These are phyloP conservation scores for Catostylus mosaicus DNA, from an alignment of 30 jellyfish, hydroid and myxozoan genomes.

Conservation along the genomic window DNA sequence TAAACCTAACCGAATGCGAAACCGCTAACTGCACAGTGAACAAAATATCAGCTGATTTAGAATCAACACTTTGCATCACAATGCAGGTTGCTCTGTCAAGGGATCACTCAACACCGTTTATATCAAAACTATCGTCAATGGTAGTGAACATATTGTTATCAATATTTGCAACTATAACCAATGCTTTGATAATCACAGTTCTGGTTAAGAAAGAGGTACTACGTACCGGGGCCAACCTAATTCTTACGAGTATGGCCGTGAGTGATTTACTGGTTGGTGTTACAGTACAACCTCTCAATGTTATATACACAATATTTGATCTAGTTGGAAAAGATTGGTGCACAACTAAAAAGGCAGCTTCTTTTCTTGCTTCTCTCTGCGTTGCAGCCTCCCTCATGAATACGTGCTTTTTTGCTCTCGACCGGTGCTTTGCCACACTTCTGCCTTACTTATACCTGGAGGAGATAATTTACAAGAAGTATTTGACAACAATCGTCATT, in stretches of 20 bases:
- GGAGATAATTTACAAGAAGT: slow-evolving; percentile 21
- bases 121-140: slow-evolving; percentile 1
- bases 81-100: neutral
- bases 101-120: neutral
- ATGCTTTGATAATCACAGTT: slow-evolving; percentile 16
- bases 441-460: slow-evolving; percentile 30
- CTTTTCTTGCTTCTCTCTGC: slow-evolving; percentile 26
- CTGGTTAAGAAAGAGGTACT: slow-evolving; percentile 2
- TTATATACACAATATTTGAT: neutral
- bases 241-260: slow-evolving; percentile 55
- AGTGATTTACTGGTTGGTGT: slow-evolving; percentile 59
- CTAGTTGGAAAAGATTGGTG: slow-evolving; percentile 19
- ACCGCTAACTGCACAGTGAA: neutral
- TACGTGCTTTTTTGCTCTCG: slow-evolving; percentile 31
- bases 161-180: slow-evolving; percentile 20
- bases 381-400: slow-evolving; percentile 31
- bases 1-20: neutral
- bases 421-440: slow-evolving; percentile 38
- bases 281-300: slow-evolving; percentile 21
- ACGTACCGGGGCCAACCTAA: slow-evolving; percentile 45
- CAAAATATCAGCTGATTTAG: neutral
- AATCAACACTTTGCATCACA: neutral
- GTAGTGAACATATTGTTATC: neutral
- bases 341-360: neutral
- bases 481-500: neutral